Evolutionary conservation across 2,113 vertebrate species (phyloP).

Genomic region (Pseudolaguvia tuberculata): DNA sequence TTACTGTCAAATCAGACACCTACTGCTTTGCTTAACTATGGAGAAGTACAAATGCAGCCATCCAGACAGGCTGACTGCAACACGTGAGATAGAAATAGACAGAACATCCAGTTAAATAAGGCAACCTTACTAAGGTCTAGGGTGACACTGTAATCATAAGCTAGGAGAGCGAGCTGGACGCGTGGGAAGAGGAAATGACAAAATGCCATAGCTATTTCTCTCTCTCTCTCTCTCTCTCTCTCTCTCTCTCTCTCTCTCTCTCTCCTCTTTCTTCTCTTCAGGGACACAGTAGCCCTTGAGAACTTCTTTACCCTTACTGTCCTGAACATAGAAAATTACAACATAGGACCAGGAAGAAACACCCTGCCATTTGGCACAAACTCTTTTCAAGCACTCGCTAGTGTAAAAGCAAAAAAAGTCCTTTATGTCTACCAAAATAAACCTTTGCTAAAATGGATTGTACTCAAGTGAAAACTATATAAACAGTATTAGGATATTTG

Average conservation of each 20-base stretch:
- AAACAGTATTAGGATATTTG: too few species aligned
- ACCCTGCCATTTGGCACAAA: not conserved
- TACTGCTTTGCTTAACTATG: constrained; percentile 14
- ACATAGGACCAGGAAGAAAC: constrained; percentile 6
- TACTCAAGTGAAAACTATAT: too few species aligned
- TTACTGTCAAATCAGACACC: constrained; percentile 45
- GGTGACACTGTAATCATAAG: constrained; percentile 41
- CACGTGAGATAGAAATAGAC: constrained; percentile 13
- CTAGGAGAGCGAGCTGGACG: constrained; percentile 15
- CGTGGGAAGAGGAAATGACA: constrained; percentile 29
- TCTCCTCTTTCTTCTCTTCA: not conserved
- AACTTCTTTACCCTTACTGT: constrained; percentile 2
- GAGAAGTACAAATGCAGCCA: constrained; percentile 7
- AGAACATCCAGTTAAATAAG: constrained; percentile 21
- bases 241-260: not conserved
- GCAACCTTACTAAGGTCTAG: constrained; percentile 2
- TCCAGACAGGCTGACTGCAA: constrained; percentile 9
- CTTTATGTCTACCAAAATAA: too few species aligned
- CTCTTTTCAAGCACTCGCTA: not conserved
- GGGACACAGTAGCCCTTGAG: not conserved
- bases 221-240: not conserved
- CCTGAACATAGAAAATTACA: constrained; percentile 17
- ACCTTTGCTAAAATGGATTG: too few species aligned
- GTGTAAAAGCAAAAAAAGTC: not conserved
- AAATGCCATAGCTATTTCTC: constrained; percentile 1